Base-by-base conservation (phyloP, 1,140 invertebrate genomes). In the Drosophila lini region DNA sequence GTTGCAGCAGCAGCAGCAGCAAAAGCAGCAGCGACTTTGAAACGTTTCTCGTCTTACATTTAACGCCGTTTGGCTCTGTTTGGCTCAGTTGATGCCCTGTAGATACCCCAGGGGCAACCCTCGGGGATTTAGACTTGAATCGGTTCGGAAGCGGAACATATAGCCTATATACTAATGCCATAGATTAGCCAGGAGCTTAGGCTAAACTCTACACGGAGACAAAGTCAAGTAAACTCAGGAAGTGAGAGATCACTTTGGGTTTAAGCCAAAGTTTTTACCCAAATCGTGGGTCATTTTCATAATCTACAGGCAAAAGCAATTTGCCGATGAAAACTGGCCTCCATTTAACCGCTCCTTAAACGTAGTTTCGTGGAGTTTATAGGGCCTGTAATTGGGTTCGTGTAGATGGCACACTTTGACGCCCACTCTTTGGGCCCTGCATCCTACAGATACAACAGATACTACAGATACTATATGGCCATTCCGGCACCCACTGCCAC, bases 31-130 rank as follows among this genome's bases (percentile, higher is more conserved):
- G 67, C 80, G 83, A 88, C 83, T 86, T 86, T 86, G 83, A 86
- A 78, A 62, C 57, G 67, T 83, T 88, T 77, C 83, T 86, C 83
- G 77, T 63, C 76, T 86, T 86, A 86, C 83, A 82, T 38, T 34
- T 34, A 59, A 22, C 10, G 47, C 41, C 0, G 25, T n/a, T 48
- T n/a, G 15, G 45, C 15, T 61, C 41, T 31, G 61, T 63, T 41
- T 32, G 31, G 36, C 13, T 3, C 15, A 45, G 22, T n/a, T 19
- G 32, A 52, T 41, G 36, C 36, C 42, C 63, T 22, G 57, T 59
- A 58, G 28, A 41, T 28, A 13, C 28, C 28, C 25, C 16, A 5
- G 25, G 57, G 28, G 22, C 25, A 22, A n/a, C 9, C 9, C n/a
- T 10, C n/a, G 3, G n/a, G 8, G 11, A 45, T 25, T 13, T 45